Evolutionary conservation across 2,797 vertebrate genomes (phyloP), one percentile per base, ranked within the genome.

Genomic region (Peromyscus melanophrys): DNA sequence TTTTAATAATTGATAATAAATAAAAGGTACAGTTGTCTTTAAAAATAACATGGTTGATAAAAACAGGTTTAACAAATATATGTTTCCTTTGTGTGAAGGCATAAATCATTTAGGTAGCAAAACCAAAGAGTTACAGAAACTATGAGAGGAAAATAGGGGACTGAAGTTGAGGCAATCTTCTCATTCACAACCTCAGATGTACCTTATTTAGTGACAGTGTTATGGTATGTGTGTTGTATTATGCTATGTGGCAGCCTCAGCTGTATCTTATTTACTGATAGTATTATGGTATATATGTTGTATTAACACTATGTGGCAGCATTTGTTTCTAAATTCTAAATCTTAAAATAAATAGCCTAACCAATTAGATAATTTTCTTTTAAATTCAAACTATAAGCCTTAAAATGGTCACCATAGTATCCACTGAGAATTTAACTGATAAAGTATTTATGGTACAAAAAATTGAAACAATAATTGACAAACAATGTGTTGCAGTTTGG

Each of bases 51-150:
- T 87, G 75, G 43, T 69, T 90, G 59, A 77, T 65, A 85, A 83
- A n/a, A 46, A 83, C 65, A 81, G 5, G 55, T 71, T 90, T 94
- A 90, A 84, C 14, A 34, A 89, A 80, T 21, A 67, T 17, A 77
- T 37, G 6, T 89, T 67, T 52, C 92, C 40, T 59, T 67, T 8
- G 31, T 86, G 90, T 82, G 27, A 95, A 73, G 17, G 55, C 29
- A 90, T 93, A 52, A 75, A 94, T 95, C 89, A 96, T 91, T 80
- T 78, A 94, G 80, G 55, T 59, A 67, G 87, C 71, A 34, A 94
- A 80, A 90, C 76, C 34, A 86, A 83, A 83, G 27, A 88, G 46
- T 69, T 92, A 63, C 6, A 65, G 37, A 86, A 94, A 92, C 82
- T 78, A 46, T 21, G 90, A 81, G 85, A 9, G 19, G 46, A 63